Percentiles rank a stretch among this genome's conserved stretches.
Conservation (phyloP, 92 coral and sea anemone species). For the Muricea muricata region DNA sequence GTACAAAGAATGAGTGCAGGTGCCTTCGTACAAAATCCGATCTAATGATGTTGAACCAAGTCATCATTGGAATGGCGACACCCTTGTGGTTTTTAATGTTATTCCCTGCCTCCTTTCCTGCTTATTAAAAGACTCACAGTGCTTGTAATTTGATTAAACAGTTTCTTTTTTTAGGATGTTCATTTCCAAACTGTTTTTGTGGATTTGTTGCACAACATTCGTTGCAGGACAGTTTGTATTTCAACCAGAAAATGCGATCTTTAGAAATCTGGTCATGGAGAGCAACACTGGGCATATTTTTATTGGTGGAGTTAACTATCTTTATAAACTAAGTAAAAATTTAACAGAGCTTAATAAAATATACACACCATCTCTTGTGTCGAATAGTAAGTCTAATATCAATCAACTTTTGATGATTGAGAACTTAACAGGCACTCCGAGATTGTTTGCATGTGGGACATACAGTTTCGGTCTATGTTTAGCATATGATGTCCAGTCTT, state of each 20-base stretch:
- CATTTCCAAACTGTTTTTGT: not conserved
- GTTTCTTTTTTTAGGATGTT: not conserved
- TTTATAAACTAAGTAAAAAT: slow-evolving; percentile 24
- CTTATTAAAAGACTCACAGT: too few relatives aligned
- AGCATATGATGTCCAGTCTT: not conserved
- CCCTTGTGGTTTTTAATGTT: too few relatives aligned
- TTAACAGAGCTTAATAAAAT: not conserved
- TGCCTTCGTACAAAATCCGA: too few relatives aligned
- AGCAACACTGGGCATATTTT: slow-evolving; percentile 20
- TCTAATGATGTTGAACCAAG: too few relatives aligned
- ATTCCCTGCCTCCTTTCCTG: too few relatives aligned
- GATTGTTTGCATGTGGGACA: slow-evolving; percentile 28
- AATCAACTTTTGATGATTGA: slow-evolving; percentile 21
- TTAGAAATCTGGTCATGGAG: slow-evolving; percentile 24
- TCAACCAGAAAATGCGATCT: not conserved
- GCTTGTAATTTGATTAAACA: too few relatives aligned
- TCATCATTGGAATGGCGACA: too few relatives aligned
- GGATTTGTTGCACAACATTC: slow-evolving; percentile 7
- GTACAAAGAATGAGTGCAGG: too few relatives aligned
- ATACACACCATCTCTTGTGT: not conserved
- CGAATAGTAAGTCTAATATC: not conserved
- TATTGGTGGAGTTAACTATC: slow-evolving; percentile 25
- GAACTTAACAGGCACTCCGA: not conserved
- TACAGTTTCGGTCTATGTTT: not conserved
- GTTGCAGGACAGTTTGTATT: not conserved